Conservation (phyloP, 2,113 vertebrate genomes). For the Toxotes jaculatrix region DNA sequence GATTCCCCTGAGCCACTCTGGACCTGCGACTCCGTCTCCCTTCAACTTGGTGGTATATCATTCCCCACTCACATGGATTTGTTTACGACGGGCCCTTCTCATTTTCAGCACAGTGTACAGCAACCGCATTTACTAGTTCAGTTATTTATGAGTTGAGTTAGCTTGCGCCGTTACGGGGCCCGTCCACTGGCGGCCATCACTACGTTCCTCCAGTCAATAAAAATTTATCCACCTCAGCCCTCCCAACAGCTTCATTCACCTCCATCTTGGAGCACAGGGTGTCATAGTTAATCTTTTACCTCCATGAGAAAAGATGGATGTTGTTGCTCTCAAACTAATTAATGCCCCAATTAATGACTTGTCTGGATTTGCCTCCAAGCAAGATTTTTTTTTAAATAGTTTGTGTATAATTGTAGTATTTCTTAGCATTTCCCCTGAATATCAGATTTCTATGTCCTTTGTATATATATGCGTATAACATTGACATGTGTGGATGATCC, state of each 20-base stretch:
- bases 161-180: slow-evolving; percentile 31
- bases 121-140: slow-evolving; percentile 70
- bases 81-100: slow-evolving; percentile 59
- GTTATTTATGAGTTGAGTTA: slow-evolving; percentile 77
- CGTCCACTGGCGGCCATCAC: slow-evolving; percentile 16
- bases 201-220: slow-evolving; percentile 57
- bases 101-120: slow-evolving; percentile 62
- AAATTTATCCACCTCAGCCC: slow-evolving; percentile 27
- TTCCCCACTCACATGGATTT: slow-evolving; percentile 34
- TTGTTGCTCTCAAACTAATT: slow-evolving; percentile 80
- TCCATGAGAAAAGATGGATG: slow-evolving; percentile 68
- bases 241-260: slow-evolving; percentile 59
- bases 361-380: slow-evolving; percentile 64
- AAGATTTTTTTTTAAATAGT: slow-evolving; percentile 12
- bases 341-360: slow-evolving; percentile 72
- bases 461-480: slow-evolving; percentile 4
- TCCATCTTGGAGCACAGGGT: slow-evolving; percentile 44
- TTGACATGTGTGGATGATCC: slow-evolving; percentile 25
- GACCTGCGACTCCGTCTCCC: slow-evolving; percentile 4
- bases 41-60: slow-evolving; percentile 42
- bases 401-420: slow-evolving; percentile 32
- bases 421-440: slow-evolving; percentile 15
- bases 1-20: background rate
- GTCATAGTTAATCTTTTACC: slow-evolving; percentile 63
- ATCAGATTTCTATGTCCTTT: slow-evolving; percentile 10